These are phyloP conservation scores for Cyclophora punctaria DNA, from an alignment of 2,888 invertebrate species.

Conservation along the genomic window DNA sequence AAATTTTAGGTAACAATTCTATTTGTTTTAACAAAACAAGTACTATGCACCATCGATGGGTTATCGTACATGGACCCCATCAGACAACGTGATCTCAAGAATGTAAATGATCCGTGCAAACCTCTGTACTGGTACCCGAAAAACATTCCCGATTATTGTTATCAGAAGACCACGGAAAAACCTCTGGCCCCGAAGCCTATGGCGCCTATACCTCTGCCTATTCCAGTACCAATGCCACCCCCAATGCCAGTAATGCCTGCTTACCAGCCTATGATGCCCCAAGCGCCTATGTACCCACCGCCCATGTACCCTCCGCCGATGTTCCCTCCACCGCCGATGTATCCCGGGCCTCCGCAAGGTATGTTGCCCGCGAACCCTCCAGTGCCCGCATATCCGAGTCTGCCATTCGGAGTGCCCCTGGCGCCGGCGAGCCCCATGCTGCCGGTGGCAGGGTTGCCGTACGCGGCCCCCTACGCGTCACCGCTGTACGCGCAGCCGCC, in stretches of 20 bases:
- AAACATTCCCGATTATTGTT: slow-evolving; percentile 31
- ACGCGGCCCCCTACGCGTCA: slow-evolving; percentile 2
- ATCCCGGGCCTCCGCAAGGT: no score
- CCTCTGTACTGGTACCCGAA: slow-evolving; percentile 55
- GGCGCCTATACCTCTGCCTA: slow-evolving; percentile 8
- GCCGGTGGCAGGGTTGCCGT: slow-evolving; percentile 15
- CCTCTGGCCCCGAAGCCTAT: slow-evolving; percentile 1
- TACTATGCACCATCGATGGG: slow-evolving; percentile 36
- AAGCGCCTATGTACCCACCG: slow-evolving; percentile 6
- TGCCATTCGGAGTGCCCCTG: slow-evolving; percentile 29
- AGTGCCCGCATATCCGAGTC: not conserved
- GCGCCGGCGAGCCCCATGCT: slow-evolving; percentile 27
- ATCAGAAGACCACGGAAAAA: slow-evolving; percentile 9
- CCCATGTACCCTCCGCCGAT: slow-evolving; percentile 4
- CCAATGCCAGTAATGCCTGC: not conserved
- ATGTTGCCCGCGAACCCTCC: slow-evolving; percentile 5
- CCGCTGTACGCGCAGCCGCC: not conserved
- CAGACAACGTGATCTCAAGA: slow-evolving; percentile 5
- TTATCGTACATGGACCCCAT: slow-evolving; percentile 34
- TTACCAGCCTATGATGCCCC: slow-evolving; percentile 8
- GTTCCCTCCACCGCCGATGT: slow-evolving; percentile 11
- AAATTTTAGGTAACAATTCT: slow-evolving; percentile 29
- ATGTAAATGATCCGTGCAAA: slow-evolving; percentile 43
- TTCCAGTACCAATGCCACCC: slow-evolving; percentile 13
- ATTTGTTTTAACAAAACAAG: slow-evolving; percentile 12